Percentiles rank a stretch among this genome's conserved stretches.
phyloP scores from a whole-genome alignment of 2,797 vertebrate species.

The Gouania willdenowi region DNA sequence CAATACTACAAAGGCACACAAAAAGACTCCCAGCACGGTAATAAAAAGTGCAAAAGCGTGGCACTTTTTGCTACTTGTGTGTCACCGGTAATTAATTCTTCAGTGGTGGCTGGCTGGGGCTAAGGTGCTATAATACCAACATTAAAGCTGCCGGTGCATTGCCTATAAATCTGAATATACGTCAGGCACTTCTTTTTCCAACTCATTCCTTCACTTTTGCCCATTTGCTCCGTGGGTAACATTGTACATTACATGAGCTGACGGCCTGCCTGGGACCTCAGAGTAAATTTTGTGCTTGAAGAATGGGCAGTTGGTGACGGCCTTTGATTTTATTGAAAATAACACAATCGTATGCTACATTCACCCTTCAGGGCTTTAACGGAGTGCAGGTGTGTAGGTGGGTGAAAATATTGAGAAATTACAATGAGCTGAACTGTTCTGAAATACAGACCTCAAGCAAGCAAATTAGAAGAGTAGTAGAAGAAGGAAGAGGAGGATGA shows the following conservation, averaged over 20 bases:
- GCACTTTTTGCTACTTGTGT: constrained; percentile 52
- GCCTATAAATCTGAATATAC: constrained; percentile 49
- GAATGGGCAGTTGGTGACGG: constrained; percentile 35
- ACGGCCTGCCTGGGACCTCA: constrained; percentile 23
- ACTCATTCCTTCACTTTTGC: constrained; percentile 18
- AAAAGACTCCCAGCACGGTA: constrained; percentile 41
- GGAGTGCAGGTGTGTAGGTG: constrained; percentile 5
- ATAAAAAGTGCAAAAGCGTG: constrained; percentile 64
- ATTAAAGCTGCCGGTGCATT: constrained; percentile 43
- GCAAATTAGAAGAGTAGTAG: constrained; percentile 3
- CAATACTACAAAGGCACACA: constrained; percentile 57
- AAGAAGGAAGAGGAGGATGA: constrained; percentile 5
- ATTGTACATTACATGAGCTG: constrained; percentile 7
- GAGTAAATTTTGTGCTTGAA: constrained; percentile 42
- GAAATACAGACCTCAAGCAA: constrained; percentile 32
- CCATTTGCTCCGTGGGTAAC: constrained; percentile 6
- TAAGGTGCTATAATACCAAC: constrained; percentile 38
- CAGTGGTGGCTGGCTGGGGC: constrained; percentile 21
- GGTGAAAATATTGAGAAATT: constrained; percentile 42
- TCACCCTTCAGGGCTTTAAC: constrained; percentile 65
- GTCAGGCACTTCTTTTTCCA: constrained; percentile 8
- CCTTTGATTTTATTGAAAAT: constrained; percentile 68
- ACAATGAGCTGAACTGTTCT: constrained; percentile 31
- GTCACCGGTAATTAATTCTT: constrained; percentile 62
- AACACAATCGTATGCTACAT: constrained; percentile 65